phyloP scores from a whole-genome alignment of 2,888 invertebrate species.

The Spisula subtruncata region DNA sequence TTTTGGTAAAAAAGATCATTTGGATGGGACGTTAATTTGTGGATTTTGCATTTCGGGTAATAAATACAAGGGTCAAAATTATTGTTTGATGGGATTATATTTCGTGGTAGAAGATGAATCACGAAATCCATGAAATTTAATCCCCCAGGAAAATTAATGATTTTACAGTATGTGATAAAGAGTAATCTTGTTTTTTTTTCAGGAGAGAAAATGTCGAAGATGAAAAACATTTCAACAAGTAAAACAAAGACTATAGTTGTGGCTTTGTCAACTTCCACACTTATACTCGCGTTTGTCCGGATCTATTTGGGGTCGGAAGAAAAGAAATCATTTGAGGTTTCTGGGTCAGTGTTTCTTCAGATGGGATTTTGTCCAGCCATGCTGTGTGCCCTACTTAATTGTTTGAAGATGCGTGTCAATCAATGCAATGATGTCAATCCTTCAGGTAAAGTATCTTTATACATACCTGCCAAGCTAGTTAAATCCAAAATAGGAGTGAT shows the following conservation, averaged over 20 bases:
- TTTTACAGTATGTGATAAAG: too few relatives aligned
- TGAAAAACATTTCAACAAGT: neutral
- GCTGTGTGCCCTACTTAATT: neutral
- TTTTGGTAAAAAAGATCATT: too few relatives aligned
- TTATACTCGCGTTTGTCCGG: neutral
- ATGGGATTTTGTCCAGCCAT: constrained; percentile 12
- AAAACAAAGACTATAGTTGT: neutral
- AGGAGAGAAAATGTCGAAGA: neutral
- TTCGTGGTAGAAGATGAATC: too few relatives aligned
- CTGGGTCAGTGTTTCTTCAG: neutral
- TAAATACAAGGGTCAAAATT: too few relatives aligned
- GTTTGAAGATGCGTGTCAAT: neutral
- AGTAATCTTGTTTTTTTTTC: neutral
- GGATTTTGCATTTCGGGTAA: too few relatives aligned
- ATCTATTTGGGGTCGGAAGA: neutral
- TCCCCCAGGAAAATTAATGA: too few relatives aligned
- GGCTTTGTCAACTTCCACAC: neutral
- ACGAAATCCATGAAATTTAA: too few relatives aligned
- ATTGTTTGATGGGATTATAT: too few relatives aligned
- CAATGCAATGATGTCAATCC: neutral
- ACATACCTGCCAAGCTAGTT: too few relatives aligned
- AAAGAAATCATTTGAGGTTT: neutral
- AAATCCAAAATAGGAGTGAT: too few relatives aligned
- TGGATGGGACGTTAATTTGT: too few relatives aligned
- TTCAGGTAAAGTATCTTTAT: neutral